These are phyloP conservation scores for Poecilus cupreus DNA, from an alignment of 2,888 invertebrate species.

Conservation along the genomic window DNA sequence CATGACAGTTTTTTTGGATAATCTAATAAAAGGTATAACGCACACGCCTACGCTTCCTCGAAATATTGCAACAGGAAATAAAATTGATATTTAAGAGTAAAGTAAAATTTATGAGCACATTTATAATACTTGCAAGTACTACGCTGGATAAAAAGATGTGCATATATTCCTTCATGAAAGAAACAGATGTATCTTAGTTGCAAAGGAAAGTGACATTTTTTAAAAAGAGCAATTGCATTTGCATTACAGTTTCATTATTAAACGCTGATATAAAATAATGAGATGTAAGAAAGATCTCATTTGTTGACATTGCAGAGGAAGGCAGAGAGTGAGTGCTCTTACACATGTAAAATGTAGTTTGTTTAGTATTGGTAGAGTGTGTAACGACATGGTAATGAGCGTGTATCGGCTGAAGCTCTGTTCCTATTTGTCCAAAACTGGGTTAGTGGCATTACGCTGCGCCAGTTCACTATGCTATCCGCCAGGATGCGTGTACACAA, in stretches of 20 bases:
- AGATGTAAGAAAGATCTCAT: neutral
- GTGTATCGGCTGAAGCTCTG: slow-evolving; percentile 18
- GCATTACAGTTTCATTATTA: neutral
- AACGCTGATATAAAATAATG: neutral
- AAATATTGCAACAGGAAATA: neutral
- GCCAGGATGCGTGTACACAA: neutral
- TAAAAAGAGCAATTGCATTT: neutral
- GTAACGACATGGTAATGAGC: slow-evolving; percentile 32
- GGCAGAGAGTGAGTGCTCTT: neutral
- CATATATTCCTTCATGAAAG: neutral
- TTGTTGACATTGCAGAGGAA: neutral
- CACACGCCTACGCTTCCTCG: no score
- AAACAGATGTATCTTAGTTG: neutral
- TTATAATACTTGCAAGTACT: neutral
- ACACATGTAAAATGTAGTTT: neutral
- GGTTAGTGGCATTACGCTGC: slow-evolving; percentile 42
- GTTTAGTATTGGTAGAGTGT: neutral
- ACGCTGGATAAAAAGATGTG: neutral
- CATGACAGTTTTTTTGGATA: no score
- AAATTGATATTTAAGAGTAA: neutral
- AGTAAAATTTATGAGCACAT: neutral
- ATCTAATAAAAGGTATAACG: no score
- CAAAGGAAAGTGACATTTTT: neutral
- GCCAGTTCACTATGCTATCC: slow-evolving; percentile 15
- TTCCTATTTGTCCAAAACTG: slow-evolving; percentile 52